These are phyloP conservation scores for Erebia palarica DNA, from an alignment of 2,888 invertebrate genomes.

Conservation along the genomic window DNA sequence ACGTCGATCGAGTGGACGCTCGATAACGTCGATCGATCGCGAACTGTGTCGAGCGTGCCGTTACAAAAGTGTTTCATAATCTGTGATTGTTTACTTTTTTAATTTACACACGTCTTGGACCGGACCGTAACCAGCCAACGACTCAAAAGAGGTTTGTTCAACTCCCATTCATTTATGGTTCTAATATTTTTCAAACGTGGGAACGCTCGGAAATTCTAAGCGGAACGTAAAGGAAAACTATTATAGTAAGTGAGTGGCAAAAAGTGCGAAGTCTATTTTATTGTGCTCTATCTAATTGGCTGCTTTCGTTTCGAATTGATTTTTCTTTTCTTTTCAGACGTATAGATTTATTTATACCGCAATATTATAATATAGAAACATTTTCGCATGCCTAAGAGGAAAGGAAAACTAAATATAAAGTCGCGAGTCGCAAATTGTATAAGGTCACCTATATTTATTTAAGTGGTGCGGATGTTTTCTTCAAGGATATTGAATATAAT, in stretches of 20 bases:
- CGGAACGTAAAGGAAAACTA: conserved; percentile 22
- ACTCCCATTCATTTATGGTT: conserved; percentile 30
- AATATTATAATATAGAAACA: neutral
- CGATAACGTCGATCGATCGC: conserved; percentile 52
- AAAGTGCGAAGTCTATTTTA: conserved; percentile 15
- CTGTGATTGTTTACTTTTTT: conserved; percentile 69
- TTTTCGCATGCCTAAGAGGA: no score
- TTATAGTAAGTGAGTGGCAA: conserved; percentile 16
- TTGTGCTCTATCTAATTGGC: conserved; percentile 8
- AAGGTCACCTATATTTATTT: neutral
- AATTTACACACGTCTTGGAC: conserved; percentile 54
- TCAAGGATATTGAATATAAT: neutral
- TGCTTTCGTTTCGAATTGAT: neutral
- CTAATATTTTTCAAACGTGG: conserved; percentile 40
- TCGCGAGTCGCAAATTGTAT: no score
- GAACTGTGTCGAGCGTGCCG: conserved; percentile 69
- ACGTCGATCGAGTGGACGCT: conserved; percentile 53
- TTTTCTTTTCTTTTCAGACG: conserved; percentile 43
- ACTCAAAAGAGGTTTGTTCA: conserved; percentile 68
- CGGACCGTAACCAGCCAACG: conserved; percentile 53
- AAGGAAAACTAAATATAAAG: no score
- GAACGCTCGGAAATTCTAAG: conserved; percentile 18
- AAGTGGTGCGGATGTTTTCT: conserved; percentile 44
- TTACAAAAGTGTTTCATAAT: conserved; percentile 71
- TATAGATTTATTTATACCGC: neutral